These are phyloP conservation scores for Euwallacea fornicatus DNA, from an alignment of 1,140 invertebrate species.

Conservation along the genomic window DNA sequence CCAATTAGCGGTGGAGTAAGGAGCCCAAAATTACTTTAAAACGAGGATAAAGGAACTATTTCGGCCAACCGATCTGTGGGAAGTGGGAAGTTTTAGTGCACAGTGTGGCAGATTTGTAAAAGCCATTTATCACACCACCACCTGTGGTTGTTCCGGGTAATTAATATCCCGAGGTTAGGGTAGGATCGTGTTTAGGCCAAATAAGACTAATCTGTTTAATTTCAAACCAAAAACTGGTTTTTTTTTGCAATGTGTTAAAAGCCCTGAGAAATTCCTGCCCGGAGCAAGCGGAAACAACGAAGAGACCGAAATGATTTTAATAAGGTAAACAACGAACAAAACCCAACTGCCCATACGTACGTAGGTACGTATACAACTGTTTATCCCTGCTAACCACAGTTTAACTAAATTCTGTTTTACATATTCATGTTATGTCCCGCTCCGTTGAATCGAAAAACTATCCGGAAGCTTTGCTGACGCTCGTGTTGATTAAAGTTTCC, in stretches of 20 bases:
- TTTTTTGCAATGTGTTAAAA: no score
- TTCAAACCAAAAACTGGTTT: no score
- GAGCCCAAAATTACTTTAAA: no score
- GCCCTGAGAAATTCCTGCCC: no score
- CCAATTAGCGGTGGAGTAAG: no score
- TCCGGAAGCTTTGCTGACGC: neutral
- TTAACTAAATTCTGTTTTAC: conserved; percentile 5
- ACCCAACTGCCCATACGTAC: neutral
- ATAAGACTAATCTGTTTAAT: no score
- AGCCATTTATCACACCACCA: neutral
- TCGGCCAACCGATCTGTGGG: neutral
- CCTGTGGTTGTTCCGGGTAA: neutral
- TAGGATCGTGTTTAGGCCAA: neutral
- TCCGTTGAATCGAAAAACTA: conserved; percentile 1
- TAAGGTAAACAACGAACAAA: conserved; percentile 1
- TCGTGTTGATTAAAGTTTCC: neutral
- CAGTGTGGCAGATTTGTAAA: neutral
- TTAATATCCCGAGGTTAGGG: conserved; percentile 1
- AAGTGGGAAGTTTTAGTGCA: neutral
- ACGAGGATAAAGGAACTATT: no score
- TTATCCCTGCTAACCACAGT: neutral
- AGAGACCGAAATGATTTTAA: neutral
- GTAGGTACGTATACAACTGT: neutral
- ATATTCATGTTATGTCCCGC: neutral
- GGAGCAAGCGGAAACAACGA: neutral